phyloP scores from a whole-genome alignment of 2,113 vertebrate genomes.

The Noturus placidus region DNA sequence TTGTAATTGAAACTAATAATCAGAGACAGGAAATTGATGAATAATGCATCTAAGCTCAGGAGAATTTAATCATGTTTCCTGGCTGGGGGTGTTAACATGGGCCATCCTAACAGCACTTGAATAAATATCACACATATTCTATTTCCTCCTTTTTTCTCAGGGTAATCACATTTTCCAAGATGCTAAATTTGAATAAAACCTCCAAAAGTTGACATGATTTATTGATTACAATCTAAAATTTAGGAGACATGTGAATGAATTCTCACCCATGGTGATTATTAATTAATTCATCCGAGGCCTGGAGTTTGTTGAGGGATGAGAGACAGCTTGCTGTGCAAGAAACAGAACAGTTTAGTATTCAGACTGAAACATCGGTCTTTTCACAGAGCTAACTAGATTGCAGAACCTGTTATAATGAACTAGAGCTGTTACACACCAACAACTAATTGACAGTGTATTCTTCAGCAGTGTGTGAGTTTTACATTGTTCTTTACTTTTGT shows the following conservation, averaged over 20 bases:
- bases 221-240: constrained; percentile 26
- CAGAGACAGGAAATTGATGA: background rate
- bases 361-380: background rate
- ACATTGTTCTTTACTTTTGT: too few relatives aligned
- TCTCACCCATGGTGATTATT: background rate
- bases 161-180: background rate
- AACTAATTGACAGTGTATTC: too few relatives aligned
- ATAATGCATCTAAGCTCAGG: background rate
- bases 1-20: background rate
- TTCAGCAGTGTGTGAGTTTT: too few relatives aligned
- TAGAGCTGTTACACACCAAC: too few relatives aligned
- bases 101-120: background rate
- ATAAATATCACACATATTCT: background rate
- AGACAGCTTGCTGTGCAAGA: background rate
- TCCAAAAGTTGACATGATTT: constrained; percentile 22
- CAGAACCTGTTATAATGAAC: too few relatives aligned
- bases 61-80: background rate
- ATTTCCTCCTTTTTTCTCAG: background rate
- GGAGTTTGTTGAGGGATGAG: background rate
- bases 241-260: constrained; percentile 17
- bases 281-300: constrained; percentile 15
- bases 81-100: background rate
- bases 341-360: background rate
- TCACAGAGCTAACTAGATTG: too few relatives aligned
- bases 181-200: background rate